phyloP scores from a whole-genome alignment of 2,113 vertebrate species.

The Calyptommatus sinebrachiatus region DNA sequence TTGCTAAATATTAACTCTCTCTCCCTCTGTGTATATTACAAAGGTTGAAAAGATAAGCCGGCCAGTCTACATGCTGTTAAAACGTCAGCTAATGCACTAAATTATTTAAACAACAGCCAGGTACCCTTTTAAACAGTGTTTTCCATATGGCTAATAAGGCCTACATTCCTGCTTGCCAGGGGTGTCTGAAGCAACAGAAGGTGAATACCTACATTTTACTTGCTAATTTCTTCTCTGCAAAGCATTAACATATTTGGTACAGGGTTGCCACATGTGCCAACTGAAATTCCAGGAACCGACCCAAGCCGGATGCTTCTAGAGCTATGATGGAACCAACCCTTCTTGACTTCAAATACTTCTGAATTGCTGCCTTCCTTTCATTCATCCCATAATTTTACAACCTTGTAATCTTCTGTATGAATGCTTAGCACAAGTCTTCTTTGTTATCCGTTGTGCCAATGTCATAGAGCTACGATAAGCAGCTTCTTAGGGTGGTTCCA shows the following conservation, averaged over 20 bases:
- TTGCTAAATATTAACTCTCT: conserved; percentile 16
- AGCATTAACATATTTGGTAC: neutral
- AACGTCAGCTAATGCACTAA: conserved; percentile 5
- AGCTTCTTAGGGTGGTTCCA: too few relatives aligned
- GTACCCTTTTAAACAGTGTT: neutral
- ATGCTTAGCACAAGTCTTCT: too few relatives aligned
- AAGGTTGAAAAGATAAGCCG: neutral
- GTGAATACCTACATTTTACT: neutral
- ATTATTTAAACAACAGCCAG: neutral
- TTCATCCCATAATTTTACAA: neutral
- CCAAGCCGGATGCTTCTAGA: too few relatives aligned
- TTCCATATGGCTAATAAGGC: neutral
- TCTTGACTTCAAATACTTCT: neutral
- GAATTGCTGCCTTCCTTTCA: neutral
- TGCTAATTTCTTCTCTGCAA: neutral
- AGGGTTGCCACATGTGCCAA: too few relatives aligned
- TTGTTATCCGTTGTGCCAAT: neutral
- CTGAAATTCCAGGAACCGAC: too few relatives aligned
- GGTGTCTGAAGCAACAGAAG: neutral
- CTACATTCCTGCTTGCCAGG: neutral
- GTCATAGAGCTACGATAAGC: neutral
- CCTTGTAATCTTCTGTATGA: too few relatives aligned
- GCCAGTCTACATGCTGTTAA: neutral
- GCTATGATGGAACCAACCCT: neutral
- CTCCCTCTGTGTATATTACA: neutral